Percentiles rank a stretch among this genome's conserved stretches.
Conservation (phyloP, 2,113 vertebrate species). For the Poecile atricapillus region DNA sequence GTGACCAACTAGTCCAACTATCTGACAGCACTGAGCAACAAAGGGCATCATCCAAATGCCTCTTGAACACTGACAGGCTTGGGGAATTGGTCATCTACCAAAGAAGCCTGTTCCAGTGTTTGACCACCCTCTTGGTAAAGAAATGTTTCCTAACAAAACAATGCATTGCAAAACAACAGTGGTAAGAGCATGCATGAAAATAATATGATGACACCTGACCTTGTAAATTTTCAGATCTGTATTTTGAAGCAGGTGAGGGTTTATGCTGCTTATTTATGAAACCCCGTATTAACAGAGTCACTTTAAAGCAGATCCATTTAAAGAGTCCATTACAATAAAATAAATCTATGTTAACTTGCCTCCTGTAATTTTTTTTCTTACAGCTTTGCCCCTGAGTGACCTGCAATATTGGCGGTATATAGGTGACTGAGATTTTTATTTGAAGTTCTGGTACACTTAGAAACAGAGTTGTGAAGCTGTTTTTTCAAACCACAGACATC, state of each 20-base stretch:
- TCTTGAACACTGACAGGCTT: neutral
- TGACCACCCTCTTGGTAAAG: neutral
- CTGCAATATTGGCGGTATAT: neutral
- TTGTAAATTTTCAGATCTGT: neutral
- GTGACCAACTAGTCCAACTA: neutral
- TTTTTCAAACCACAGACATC: neutral
- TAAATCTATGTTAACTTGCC: neutral
- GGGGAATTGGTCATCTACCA: fast-evolving
- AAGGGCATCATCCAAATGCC: neutral
- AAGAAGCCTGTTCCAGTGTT: neutral
- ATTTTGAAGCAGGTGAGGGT: neutral
- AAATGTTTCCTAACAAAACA: neutral
- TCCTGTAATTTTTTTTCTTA: neutral
- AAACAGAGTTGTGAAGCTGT: neutral
- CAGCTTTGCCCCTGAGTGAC: neutral
- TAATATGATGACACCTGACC: neutral
- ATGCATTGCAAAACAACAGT: neutral
- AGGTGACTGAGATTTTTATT: neutral
- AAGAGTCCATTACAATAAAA: neutral
- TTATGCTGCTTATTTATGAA: neutral
- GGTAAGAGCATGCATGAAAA: neutral
- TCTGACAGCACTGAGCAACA: neutral
- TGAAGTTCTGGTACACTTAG: neutral
- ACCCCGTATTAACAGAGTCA: neutral
- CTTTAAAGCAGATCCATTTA: neutral